Percentiles rank a stretch among this genome's conserved stretches.
phyloP scores from a whole-genome alignment of 2,797 vertebrate species.

The Zonotrichia albicollis region DNA sequence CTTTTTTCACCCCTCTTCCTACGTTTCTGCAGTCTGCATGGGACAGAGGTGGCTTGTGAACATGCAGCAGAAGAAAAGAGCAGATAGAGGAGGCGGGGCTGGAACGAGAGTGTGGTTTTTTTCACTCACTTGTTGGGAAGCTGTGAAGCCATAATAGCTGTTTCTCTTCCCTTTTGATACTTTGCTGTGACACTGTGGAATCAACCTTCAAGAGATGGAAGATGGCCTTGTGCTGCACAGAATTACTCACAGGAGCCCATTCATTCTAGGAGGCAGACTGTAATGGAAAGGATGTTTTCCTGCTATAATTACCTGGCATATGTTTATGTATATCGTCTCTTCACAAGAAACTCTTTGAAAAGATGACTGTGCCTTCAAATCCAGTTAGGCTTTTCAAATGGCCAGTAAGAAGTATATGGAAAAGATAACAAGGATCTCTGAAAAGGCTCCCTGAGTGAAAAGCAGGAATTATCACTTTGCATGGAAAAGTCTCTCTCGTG shows the following conservation, averaged over 20 bases:
- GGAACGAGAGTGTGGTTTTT: neutral
- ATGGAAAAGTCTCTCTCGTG: neutral
- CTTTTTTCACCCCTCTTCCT: neutral
- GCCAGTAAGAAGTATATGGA: neutral
- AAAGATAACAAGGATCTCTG: neutral
- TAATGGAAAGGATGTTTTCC: neutral
- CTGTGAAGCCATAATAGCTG: neutral
- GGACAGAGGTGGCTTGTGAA: neutral
- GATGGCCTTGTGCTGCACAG: neutral
- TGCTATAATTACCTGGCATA: neutral
- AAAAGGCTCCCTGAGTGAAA: neutral
- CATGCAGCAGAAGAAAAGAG: neutral
- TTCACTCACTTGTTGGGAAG: neutral
- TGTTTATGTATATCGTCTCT: neutral
- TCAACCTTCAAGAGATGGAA: neutral
- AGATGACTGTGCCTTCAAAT: neutral
- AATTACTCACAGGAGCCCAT: neutral
- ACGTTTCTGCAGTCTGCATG: accelerated
- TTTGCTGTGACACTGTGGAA: neutral
- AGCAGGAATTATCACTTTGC: neutral
- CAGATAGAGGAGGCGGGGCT: neutral
- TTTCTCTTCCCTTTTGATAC: neutral
- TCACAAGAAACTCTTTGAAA: neutral
- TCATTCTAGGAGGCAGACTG: neutral
- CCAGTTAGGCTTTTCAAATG: neutral